Evolutionary conservation across 2,888 invertebrate species (phyloP), one percentile per base, ranked within the genome.

Genomic region (Sphinx pinastri): DNA sequence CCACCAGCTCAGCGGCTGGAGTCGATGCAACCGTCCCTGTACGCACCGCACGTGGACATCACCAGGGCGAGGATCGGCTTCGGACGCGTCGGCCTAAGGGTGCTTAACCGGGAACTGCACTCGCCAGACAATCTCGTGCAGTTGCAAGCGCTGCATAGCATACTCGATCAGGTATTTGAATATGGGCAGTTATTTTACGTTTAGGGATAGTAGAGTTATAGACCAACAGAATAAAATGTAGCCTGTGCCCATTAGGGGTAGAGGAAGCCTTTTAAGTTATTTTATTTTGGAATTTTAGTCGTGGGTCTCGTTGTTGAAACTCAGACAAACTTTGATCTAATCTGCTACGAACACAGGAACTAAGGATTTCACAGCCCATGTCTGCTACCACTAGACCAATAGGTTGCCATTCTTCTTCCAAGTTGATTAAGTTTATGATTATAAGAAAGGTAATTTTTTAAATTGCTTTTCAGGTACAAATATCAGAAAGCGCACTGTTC

Each of bases 1-100:
- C 91, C 90, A 11, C 75, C 88, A 70, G 83, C 88, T 0, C 81
- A 83, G 71, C 79, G 90, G 4, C 70, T 90, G 57, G 87, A 88
- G 12, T 92, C 93, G 0, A 89, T 89, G 89, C 93, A 91, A 73
- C 94, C 94, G 0, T 90, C 89, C 0, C 76, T 92, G 0, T 89
- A 82, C 77, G 88, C 87, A 0, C 91, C 92, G 0, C 85, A 84
- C 51, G 88, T 92, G 6, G 93, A 94, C 74, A 78, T 91, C 60
- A 90, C 88, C 0, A 79, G 89, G 1, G 85, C 91, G 0, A 75
- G 79, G 0, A 72, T 91, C 0, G 94, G 93, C 63, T 93, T 90
- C 74, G 93, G 88, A 0, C 81, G 90, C 7, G 72, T 86, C 0
- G 94, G 94, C 0, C 85, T 94, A 7, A 76, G 86, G 19, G 67